These are phyloP conservation scores for Harpalus rubripes DNA, from an alignment of 2,888 invertebrate genomes.

Conservation along the genomic window DNA sequence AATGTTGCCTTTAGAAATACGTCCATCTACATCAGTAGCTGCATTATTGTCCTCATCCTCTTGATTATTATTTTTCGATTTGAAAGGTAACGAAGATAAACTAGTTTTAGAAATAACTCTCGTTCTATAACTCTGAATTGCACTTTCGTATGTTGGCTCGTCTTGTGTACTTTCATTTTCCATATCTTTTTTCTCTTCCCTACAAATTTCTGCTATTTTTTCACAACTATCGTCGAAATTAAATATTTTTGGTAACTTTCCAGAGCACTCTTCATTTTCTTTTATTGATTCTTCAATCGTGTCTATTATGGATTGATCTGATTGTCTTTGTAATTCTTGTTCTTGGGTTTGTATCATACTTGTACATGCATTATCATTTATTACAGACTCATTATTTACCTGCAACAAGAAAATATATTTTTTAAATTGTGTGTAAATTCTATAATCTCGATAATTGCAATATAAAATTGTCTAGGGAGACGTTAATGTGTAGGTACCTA, in stretches of 20 bases:
- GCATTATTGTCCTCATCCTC: constrained; percentile 71
- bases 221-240: constrained; percentile 25
- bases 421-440: too few relatives aligned
- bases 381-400: neutral
- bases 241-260: constrained; percentile 36
- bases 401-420: neutral
- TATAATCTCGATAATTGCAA: too few relatives aligned
- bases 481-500: too few relatives aligned
- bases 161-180: constrained; percentile 81
- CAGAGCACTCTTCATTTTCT: neutral
- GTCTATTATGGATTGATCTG: neutral
- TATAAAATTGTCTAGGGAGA: too few relatives aligned
- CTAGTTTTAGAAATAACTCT: constrained; percentile 81
- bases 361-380: neutral
- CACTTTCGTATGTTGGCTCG: constrained; percentile 90
- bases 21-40: constrained; percentile 72
- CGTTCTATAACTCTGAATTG: constrained; percentile 91
- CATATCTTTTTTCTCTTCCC: constrained; percentile 75
- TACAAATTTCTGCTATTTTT: constrained; percentile 72
- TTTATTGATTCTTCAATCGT: neutral
- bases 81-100: constrained; percentile 67
- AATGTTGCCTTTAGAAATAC: constrained; percentile 89
- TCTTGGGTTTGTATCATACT: constrained; percentile 5
- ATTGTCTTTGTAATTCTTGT: neutral
- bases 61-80: constrained; percentile 30